phyloP scores from a whole-genome alignment of 2,797 vertebrate species.

The Danio kyathit region DNA sequence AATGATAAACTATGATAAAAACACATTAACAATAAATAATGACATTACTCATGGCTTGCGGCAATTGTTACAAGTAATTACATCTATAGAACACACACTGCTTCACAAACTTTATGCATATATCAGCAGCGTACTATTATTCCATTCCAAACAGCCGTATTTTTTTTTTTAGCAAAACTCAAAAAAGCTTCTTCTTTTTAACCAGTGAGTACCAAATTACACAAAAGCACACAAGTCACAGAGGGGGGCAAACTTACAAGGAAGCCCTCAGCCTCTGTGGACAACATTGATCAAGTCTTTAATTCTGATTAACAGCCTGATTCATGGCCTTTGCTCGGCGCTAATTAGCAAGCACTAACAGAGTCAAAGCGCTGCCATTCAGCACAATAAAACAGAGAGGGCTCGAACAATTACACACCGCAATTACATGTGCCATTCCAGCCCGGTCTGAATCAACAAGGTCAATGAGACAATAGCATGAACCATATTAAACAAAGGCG shows the following conservation, averaged over 20 bases:
- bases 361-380: conserved; percentile 50
- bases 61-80: too few species aligned
- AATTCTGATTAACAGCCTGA: conserved; percentile 65
- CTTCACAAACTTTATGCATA: too few species aligned
- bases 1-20: too few species aligned
- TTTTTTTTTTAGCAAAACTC: background rate
- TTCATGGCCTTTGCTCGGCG: conserved; percentile 54
- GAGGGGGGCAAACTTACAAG: conserved; percentile 18
- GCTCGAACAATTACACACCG: conserved; percentile 57
- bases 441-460: conserved; percentile 30
- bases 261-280: conserved; percentile 42
- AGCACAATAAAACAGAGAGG: conserved; percentile 53
- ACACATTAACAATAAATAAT: too few species aligned
- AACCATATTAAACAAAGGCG: conserved; percentile 35
- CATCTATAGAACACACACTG: too few species aligned
- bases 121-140: background rate
- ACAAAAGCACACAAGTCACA: conserved; percentile 12
- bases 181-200: background rate
- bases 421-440: conserved; percentile 58
- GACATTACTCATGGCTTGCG: too few species aligned
- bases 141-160: background rate
- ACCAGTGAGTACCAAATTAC: conserved; percentile 6
- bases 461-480: conserved; percentile 47
- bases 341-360: conserved; percentile 59
- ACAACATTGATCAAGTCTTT: conserved; percentile 59